Evolutionary conservation across 2,113 vertebrate species (phyloP).

Genomic region (Xyliphius kryptos): DNA sequence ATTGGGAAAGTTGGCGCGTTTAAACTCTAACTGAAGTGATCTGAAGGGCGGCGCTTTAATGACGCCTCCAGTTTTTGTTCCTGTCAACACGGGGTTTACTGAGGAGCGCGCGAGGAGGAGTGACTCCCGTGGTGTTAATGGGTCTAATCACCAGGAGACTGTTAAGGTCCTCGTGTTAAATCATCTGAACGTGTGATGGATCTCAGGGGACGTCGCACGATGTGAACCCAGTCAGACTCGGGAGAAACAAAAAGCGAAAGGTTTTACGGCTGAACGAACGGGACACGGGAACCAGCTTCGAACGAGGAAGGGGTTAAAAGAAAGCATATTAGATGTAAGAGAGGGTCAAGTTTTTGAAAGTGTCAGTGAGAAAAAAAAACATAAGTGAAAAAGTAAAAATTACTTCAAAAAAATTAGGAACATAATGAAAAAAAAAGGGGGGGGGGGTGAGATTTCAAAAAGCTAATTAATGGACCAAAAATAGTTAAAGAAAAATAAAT

Average conservation of each 20-base stretch:
- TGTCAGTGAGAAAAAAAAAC: too few relatives aligned
- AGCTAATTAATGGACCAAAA: too few relatives aligned
- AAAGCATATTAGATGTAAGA: background rate
- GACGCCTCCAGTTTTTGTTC: constrained; percentile 22
- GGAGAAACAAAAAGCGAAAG: background rate
- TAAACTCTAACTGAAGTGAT: constrained; percentile 14
- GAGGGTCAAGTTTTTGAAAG: too few relatives aligned
- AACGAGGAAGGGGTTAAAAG: too few relatives aligned
- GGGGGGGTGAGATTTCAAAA: too few relatives aligned
- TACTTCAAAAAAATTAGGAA: background rate
- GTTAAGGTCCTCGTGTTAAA: constrained; percentile 11
- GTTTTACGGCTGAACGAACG: too few relatives aligned
- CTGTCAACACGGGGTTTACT: constrained; percentile 31
- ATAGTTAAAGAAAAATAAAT: too few relatives aligned
- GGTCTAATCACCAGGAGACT: constrained; percentile 7
- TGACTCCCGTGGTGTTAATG: constrained; percentile 14
- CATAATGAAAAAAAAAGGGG: background rate
- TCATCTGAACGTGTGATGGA: background rate
- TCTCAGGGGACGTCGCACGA: background rate
- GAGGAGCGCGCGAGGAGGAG: constrained; percentile 2
- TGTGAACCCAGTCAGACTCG: background rate
- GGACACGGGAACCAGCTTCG: too few relatives aligned
- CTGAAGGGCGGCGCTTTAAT: constrained; percentile 26
- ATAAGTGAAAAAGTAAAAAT: background rate
- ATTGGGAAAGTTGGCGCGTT: constrained; percentile 27